Evolutionary conservation across 2,113 vertebrate genomes (phyloP).

Genomic region (Ageneiosus marmoratus): DNA sequence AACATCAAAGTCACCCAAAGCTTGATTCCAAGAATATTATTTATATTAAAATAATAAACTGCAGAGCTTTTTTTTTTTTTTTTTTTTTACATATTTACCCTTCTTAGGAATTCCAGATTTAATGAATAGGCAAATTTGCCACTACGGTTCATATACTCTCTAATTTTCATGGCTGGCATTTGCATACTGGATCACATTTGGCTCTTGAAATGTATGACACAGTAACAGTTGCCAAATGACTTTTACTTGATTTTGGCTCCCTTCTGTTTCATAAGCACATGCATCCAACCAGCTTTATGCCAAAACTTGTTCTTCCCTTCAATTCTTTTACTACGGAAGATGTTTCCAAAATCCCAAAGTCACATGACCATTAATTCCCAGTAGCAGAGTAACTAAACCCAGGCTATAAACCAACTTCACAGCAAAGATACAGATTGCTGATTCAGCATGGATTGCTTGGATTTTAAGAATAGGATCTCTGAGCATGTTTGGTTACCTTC

Average conservation of each 20-base stretch:
- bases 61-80: neutral
- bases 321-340: neutral
- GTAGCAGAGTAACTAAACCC: neutral
- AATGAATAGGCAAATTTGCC: neutral
- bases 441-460: slow-evolving; percentile 9
- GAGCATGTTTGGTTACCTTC: slow-evolving; percentile 10
- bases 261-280: neutral
- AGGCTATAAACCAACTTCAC: slow-evolving; percentile 31
- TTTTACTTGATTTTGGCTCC: too few relatives aligned
- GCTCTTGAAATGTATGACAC: neutral
- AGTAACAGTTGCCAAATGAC: neutral
- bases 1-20: neutral
- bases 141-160: neutral
- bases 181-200: neutral
- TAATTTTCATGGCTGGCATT: neutral
- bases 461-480: slow-evolving; percentile 8
- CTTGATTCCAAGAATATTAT: neutral
- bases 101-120: neutral
- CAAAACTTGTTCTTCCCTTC: neutral
- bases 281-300: neutral
- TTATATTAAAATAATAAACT: neutral
- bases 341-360: neutral
- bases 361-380: neutral
- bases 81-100: neutral
- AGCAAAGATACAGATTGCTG: neutral